Conservation (phyloP, 2,113 vertebrate species). For the Montifringilla adamsi region DNA sequence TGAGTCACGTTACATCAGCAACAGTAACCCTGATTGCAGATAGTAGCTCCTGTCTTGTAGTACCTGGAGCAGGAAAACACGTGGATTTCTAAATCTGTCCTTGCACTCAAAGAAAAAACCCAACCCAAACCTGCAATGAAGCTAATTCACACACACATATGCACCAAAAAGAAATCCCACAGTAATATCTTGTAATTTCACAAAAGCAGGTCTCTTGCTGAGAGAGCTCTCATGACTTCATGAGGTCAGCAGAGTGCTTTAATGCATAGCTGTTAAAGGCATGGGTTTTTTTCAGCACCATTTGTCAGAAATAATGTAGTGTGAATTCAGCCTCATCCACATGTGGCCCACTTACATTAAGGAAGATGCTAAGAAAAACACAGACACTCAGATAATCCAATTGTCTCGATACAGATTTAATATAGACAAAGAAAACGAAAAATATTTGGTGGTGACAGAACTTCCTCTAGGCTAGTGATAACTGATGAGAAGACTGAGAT, state of each 20-base stretch:
- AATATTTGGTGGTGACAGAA: not conserved
- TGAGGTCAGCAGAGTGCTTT: not conserved
- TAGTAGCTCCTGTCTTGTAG: not conserved
- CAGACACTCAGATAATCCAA: not conserved
- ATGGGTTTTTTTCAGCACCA: not conserved
- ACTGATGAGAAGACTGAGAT: not conserved
- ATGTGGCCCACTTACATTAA: not conserved
- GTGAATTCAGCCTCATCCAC: not conserved
- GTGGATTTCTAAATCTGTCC: not conserved
- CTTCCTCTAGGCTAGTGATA: not conserved
- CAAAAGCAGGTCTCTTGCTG: not conserved
- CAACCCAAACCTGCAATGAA: not conserved
- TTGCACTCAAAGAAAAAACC: not conserved
- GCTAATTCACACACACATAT: not conserved
- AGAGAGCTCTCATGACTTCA: not conserved
- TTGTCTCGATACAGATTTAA: not conserved
- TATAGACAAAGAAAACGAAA: not conserved
- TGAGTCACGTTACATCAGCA: not conserved
- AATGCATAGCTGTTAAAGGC: not conserved
- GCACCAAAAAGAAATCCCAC: not conserved
- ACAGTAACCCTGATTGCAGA: not conserved
- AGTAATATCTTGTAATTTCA: not conserved
- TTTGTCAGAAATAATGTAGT: conserved; percentile 34
- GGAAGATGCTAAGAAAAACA: not conserved
- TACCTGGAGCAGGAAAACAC: not conserved